Evolutionary conservation across 2,797 vertebrate genomes (phyloP), one percentile per base, ranked within the genome.

Genomic region (Lindbergichthys nudifrons): DNA sequence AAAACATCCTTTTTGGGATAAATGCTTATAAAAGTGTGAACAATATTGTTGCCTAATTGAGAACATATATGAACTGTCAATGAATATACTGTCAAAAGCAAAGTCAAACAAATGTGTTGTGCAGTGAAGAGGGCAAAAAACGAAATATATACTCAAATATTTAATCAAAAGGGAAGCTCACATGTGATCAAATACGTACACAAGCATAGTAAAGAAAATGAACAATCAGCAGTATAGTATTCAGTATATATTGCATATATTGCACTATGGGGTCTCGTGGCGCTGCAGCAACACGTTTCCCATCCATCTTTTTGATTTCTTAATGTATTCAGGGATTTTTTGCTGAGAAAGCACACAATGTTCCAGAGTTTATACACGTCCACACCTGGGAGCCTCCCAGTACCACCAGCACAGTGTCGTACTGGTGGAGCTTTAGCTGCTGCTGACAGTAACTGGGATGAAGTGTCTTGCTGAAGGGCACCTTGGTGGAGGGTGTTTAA

Each of bases 261-360:
- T 68, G 81, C 72, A 59, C 68, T 12, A 43, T 54, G n/a, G 56
- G 65, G 52, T 32, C 69, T 79, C 67, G 0, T 41, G 10, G 26
- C 23, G 39, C 61, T 4, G 70, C 82, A 65, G 70, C 77, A 73
- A 79, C 79, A 80, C 69, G 79, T 79, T 1, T 41, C 62, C 54
- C 77, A 82, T 88, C 82, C 77, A 70, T 90, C 82, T 80, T 77
- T 54, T 30, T 72, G 61, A 58, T 46, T n/a, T 43, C 65, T 60
- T 70, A 12, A 73, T 73, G 39, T 72, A 62, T 59, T 65, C 80
- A 53, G 58, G 11, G 54, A 14, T 26, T 9, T 69, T 84, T 48
- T 71, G 87, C 85, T 79, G 82, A 84, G 78, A 9, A 26, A 59
- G 78, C 79, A 58, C 47, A 53, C 63, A 48, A 19, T 52, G 48